Base-by-base conservation (phyloP, 2,113 vertebrate species). In the Mesocricetus auratus region DNA sequence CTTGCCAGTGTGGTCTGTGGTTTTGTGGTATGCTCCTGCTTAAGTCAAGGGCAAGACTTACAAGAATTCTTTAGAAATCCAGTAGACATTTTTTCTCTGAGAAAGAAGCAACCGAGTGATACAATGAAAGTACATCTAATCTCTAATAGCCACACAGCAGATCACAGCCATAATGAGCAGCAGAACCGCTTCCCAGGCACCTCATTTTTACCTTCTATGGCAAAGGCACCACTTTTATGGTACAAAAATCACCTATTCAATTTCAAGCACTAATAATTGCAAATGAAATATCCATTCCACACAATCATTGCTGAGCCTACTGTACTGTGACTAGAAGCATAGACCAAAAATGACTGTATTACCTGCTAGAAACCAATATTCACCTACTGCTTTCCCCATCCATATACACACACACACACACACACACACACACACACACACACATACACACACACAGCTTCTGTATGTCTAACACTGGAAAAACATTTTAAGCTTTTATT, bases 61-160 rank as follows among this genome's bases (percentile, higher is more conserved):
- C 53, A 95, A 92, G 96, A 93, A 93, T 95, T 86, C 66, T 89
- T 95, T 91, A 92, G 96, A 90, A 92, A 97, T 85, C 93, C 12
- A 39, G 69, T 75, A 62, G 56, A 50, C 86, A 92, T 94, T 95
- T 95, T 53, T 96, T 95, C 96, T 91, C 77, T 92, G 77, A 77
- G 64, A 81, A 86, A 89, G 78, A 73, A 90, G 45, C 77, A 93
- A 85, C 82, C 62, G 91, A 89, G 62, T 89, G 50, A 78, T 94
- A 92, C 62, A 92, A 1, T 71, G 66, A 82, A 95, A 95, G 56
- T 75, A 86, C 71, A 86, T 60, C 60, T 95, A 78, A 96, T 89
- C 77, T 89, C 62, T 62, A 77, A 92, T 77, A 95, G 56, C 75
- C 89, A 82, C 64, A 78, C 1, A 73, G 83, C 62, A 78, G 82